Percentiles rank a stretch among this genome's conserved stretches.
Conservation (phyloP, 2,113 vertebrate species). For the Physeter macrocephalus region DNA sequence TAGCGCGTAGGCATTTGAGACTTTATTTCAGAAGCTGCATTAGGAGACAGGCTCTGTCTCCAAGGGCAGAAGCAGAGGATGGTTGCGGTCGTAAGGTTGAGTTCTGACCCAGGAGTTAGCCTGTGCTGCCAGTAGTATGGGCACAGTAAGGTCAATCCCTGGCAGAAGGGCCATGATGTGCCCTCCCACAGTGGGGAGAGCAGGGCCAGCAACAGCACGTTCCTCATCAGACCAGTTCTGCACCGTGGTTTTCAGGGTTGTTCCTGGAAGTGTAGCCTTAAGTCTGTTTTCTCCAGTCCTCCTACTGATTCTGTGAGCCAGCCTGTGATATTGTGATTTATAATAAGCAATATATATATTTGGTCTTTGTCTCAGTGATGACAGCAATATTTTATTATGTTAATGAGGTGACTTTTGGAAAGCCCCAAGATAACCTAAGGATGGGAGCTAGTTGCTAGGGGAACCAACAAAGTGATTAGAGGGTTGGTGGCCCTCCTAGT, state of each 20-base stretch:
- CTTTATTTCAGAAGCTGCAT: not conserved
- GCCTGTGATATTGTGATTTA: not conserved
- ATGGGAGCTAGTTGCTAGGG: not conserved
- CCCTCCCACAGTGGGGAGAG: no score
- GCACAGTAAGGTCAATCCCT: no score
- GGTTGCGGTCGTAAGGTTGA: not conserved
- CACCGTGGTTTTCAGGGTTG: not conserved
- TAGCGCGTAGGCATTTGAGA: not conserved
- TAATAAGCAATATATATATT: no score
- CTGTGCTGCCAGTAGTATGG: not conserved
- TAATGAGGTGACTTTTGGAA: not conserved
- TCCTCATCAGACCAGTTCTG: not conserved
- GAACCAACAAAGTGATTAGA: not conserved
- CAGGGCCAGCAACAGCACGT: not conserved
- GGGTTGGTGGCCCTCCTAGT: not conserved
- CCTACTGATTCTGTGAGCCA: not conserved
- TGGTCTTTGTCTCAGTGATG: not conserved
- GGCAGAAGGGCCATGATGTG: not conserved
- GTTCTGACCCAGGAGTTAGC: not conserved
- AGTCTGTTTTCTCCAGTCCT: not conserved
- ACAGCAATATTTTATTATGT: not conserved
- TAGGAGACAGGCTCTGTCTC: not conserved
- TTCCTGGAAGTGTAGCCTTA: not conserved
- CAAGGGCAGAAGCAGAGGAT: not conserved
- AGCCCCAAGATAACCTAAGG: not conserved